Percentiles rank a stretch among this genome's conserved stretches.
These are phyloP conservation scores for Kryphioiulus occultus DNA, from an alignment of 2,888 invertebrate genomes.

Conservation along the genomic window DNA sequence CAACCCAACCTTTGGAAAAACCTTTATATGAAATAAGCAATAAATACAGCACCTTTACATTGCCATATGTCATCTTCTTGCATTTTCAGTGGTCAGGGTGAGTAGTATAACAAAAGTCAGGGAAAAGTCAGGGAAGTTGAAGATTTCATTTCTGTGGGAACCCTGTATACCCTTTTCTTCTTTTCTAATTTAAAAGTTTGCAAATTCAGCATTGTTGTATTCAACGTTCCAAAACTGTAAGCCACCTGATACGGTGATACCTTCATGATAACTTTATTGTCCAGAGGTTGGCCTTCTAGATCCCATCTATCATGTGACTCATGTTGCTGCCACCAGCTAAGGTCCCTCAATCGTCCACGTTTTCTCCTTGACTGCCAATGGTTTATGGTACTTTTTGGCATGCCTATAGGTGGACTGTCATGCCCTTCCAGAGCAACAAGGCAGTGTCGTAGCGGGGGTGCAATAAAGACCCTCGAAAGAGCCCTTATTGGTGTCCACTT, in stretches of 20 bases:
- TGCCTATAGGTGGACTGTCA: neutral
- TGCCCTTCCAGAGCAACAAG: neutral
- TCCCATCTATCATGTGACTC: neutral
- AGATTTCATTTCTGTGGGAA: too few relatives aligned
- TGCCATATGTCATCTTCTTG: too few relatives aligned
- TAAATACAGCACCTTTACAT: too few relatives aligned
- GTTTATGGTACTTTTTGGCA: neutral
- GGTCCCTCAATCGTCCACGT: neutral
- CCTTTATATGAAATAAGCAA: too few relatives aligned
- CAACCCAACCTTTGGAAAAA: too few relatives aligned
- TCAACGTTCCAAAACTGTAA: neutral
- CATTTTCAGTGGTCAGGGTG: too few relatives aligned
- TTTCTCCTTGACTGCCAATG: constrained; percentile 3
- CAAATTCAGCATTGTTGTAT: neutral
- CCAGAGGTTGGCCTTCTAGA: neutral
- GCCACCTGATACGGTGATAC: too few relatives aligned
- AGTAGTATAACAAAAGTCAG: too few relatives aligned
- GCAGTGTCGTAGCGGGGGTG: neutral
- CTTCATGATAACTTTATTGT: neutral
- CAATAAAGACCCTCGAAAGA: neutral
- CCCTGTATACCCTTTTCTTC: too few relatives aligned
- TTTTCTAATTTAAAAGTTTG: too few relatives aligned
- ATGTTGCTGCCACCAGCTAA: neutral
- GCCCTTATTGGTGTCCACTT: neutral
- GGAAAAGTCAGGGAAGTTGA: too few relatives aligned